A percentile compares a stretch with the other conserved stretches of the same genome.
Conservation (phyloP, 2,888 invertebrate genomes). For the Bellardia bayeri region DNA sequence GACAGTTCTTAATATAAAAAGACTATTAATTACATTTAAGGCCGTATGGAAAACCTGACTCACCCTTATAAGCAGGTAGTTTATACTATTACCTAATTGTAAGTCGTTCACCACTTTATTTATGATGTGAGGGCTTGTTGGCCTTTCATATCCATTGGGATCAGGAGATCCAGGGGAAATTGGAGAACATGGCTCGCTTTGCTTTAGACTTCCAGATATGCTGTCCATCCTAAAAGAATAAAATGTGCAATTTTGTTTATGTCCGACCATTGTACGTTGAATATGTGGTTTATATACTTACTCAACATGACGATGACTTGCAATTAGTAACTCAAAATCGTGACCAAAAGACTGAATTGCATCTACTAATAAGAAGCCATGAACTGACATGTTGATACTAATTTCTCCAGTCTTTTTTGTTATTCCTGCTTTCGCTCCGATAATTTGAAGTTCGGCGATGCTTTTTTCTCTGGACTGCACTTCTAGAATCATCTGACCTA, state of each 20-base stretch:
- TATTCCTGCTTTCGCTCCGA: slow-evolving; percentile 92
- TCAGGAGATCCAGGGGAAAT: slow-evolving; percentile 92
- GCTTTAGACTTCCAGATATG: slow-evolving; percentile 94
- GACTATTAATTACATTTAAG: too few species aligned
- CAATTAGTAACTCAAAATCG: slow-evolving; percentile 96
- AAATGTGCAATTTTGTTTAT: not conserved
- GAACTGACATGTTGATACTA: slow-evolving; percentile 93
- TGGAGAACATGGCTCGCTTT: slow-evolving; percentile 96
- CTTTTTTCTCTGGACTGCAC: slow-evolving; percentile 94
- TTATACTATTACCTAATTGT: slow-evolving; percentile 79
- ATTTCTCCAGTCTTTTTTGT: slow-evolving; percentile 90
- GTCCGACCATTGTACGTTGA: too few species aligned
- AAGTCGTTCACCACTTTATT: slow-evolving; percentile 86
- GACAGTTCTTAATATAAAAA: too few species aligned
- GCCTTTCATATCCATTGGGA: slow-evolving; percentile 82
- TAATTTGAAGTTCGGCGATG: slow-evolving; percentile 96
- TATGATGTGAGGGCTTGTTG: slow-evolving; percentile 86
- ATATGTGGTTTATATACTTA: slow-evolving; percentile 79
- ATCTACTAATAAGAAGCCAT: slow-evolving; percentile 96
- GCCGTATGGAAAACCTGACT: too few species aligned
- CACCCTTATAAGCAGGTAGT: too few species aligned
- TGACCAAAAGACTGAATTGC: slow-evolving; percentile 97
- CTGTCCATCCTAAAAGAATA: slow-evolving; percentile 91
- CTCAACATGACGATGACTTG: slow-evolving; percentile 97
- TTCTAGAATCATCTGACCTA: slow-evolving; percentile 94